Evolutionary conservation across 2,888 invertebrate genomes (phyloP).

Genomic region (Sclerodermus sp.): DNA sequence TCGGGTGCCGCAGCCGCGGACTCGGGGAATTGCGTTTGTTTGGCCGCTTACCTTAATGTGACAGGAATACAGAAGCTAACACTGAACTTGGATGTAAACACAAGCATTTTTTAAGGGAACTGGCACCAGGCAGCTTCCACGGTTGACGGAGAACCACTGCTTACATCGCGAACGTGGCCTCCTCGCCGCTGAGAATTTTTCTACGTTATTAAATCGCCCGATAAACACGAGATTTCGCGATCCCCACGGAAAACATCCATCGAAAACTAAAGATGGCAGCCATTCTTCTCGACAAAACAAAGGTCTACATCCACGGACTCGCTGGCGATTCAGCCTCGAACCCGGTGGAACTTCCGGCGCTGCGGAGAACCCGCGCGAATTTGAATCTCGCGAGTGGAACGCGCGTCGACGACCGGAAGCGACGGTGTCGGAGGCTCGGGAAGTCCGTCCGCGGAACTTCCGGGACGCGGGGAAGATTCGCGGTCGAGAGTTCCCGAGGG

Average conservation of each 20-base stretch:
- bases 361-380: constrained; percentile 34
- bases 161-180: constrained; percentile 56
- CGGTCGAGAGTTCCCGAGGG: no score
- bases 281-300: constrained; percentile 83
- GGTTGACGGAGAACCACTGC: constrained; percentile 52
- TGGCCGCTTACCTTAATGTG: constrained; percentile 62
- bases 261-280: constrained; percentile 83
- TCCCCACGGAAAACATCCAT: constrained; percentile 74
- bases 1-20: no score
- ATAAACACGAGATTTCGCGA: constrained; percentile 48
- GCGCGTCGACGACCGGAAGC: no score
- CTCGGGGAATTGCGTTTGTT: no score
- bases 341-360: constrained; percentile 48
- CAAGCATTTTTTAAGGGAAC: constrained; percentile 63
- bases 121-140: constrained; percentile 54
- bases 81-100: constrained; percentile 77
- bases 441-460: no score
- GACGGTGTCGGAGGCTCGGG: no score
- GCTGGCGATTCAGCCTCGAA: constrained; percentile 51
- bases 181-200: constrained; percentile 54
- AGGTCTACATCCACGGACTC: constrained; percentile 60
- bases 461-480: no score
- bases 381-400: constrained; percentile 29
- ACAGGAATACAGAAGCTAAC: constrained; percentile 67
- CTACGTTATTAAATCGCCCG: constrained; percentile 49